phyloP scores from a whole-genome alignment of 2,797 vertebrate genomes.

The Onychomys leucogaster region DNA sequence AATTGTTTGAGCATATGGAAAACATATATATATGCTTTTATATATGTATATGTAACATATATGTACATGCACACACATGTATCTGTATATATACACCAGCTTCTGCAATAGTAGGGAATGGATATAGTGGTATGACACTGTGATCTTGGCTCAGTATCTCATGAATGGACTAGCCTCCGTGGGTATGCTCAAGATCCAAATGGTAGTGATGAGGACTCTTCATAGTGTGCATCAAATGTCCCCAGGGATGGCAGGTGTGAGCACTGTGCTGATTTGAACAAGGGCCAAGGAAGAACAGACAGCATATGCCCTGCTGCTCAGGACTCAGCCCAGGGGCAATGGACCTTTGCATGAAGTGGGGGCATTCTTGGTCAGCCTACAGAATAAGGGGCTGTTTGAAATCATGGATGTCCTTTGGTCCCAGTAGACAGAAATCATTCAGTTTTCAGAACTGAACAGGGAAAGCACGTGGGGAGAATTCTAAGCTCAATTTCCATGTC shows the following conservation, averaged over 20 bases:
- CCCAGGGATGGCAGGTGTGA: not conserved
- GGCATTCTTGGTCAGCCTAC: not conserved
- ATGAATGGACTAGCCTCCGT: not conserved
- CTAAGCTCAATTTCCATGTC: constrained; percentile 25
- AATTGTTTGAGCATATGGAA: not conserved
- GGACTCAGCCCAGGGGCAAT: not conserved
- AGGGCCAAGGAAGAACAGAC: not conserved
- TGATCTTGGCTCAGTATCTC: not conserved
- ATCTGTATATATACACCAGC: not conserved
- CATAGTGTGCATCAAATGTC: no score
- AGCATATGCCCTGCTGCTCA: not conserved
- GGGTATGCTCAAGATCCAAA: not conserved
- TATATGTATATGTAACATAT: not conserved
- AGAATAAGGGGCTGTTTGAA: not conserved
- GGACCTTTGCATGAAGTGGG: not conserved
- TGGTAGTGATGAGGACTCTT: not conserved
- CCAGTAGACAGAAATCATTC: not conserved
- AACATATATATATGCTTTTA: not conserved
- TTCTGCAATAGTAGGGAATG: not conserved
- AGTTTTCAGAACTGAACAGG: not conserved
- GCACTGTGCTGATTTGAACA: not conserved
- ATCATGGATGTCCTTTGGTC: not conserved
- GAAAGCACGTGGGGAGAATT: not conserved
- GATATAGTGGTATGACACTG: no score
- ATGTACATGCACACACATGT: not conserved